Base-by-base conservation (phyloP, 2,888 invertebrate species). In the Meteorus cinctellus region DNA sequence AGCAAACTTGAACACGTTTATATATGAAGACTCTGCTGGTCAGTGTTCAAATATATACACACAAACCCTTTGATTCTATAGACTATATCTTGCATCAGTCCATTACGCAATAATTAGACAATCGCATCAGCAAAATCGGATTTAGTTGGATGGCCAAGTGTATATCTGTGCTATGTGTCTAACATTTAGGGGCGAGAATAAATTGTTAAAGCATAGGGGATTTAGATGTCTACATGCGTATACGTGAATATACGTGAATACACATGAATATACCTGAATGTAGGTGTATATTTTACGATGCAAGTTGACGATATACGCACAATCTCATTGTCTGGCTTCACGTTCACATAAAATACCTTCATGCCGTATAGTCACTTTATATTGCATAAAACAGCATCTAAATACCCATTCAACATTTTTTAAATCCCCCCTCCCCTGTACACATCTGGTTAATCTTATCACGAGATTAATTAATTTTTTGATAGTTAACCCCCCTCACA, bases 81-180 rank as follows among this genome's bases (percentile, higher is more conserved):
- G 55, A 55, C 55, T 55, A 5, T 19, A 8, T 55, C 19, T 19
- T 55, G 55, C 55, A 31, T 29, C n/a, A 62, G 34, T n/a, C 63
- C 62, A 45, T 62, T 78, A 78, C 74, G 76, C 78, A 81, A 83
- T 83, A 82, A 84, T 83, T 83, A 83, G 82, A 81, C 81, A 81
- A 82, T 83, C 82, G 55, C 55, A 55, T 55, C 55, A 55, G 19
- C 55, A 19, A 55, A 82, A 80, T 78, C 75, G 73, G 80, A 79
- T 79, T 81, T 78, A 74, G 76, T 55, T 19, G 75, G 77, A 77
- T 77, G 75, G 73, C 79, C 77, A 75, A 69, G 45, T 75, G 74
- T 75, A 74, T 63, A 77, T 79, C 72, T 55, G 19, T 68, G 72
- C 59, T 74, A 71, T 45, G 69, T 63, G 71, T 78, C 36, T 60